phyloP scores from a whole-genome alignment of 2,888 invertebrate genomes.

The Chrysolina haemoptera region DNA sequence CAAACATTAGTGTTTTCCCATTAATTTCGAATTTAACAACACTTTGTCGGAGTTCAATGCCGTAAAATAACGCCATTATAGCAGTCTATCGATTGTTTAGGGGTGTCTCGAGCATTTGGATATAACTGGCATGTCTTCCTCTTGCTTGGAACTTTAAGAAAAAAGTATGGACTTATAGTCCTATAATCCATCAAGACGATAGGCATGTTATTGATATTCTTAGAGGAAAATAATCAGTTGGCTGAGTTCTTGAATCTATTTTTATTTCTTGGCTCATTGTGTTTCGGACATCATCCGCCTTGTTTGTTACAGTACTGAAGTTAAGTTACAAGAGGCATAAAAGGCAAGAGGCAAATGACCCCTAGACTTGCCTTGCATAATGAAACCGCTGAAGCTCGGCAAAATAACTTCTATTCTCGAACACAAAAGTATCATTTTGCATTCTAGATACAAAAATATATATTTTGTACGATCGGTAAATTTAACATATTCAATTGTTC shows the following conservation, averaged over 20 bases:
- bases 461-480: no score
- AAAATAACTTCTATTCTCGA: no score
- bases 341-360: no score
- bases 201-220: neutral
- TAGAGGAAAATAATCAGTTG: neutral
- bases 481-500: no score
- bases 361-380: no score
- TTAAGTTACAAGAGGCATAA: no score
- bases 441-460: no score
- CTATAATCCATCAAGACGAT: neutral
- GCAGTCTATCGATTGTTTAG: neutral
- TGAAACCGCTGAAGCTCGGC: no score
- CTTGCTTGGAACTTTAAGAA: no score
- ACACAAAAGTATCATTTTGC: no score
- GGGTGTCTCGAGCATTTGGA: neutral
- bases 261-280: constrained; percentile 1
- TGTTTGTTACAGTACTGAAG: neutral
- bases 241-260: neutral
- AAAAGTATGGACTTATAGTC: neutral
- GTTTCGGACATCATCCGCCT: neutral
- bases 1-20: constrained; percentile 44
- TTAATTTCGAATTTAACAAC: constrained; percentile 41
- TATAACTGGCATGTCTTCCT: neutral
- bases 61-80: constrained; percentile 17
- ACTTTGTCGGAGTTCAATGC: constrained; percentile 4